These are phyloP conservation scores for Papilio gigon DNA, from an alignment of 2,888 invertebrate species.

Conservation along the genomic window DNA sequence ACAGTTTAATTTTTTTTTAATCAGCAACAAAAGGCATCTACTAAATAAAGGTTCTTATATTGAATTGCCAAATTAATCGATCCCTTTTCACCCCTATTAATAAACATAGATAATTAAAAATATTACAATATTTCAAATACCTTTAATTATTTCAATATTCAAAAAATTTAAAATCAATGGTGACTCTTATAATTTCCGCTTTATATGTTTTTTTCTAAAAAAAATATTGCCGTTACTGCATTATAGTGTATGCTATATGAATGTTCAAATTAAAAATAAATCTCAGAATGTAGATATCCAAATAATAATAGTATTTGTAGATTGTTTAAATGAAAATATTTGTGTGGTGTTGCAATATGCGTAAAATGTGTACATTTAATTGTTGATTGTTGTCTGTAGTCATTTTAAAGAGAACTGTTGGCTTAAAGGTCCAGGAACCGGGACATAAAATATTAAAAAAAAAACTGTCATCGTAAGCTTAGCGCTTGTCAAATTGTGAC, in stretches of 20 bases:
- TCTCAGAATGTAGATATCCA: background rate
- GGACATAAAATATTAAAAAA: too few relatives aligned
- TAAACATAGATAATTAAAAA: too few relatives aligned
- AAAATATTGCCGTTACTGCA: background rate
- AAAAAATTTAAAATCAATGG: too few relatives aligned
- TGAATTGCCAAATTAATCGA: too few relatives aligned
- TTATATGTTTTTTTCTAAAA: background rate
- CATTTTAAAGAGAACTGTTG: too few relatives aligned
- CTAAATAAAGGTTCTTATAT: too few relatives aligned
- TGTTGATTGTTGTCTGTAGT: slow-evolving; percentile 29
- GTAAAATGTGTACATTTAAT: slow-evolving; percentile 19
- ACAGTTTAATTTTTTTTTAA: too few relatives aligned
- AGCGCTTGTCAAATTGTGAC: background rate
- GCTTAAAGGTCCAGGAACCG: too few relatives aligned
- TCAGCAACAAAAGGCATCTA: too few relatives aligned
- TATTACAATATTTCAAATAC: too few relatives aligned
- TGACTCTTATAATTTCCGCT: background rate
- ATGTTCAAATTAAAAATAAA: slow-evolving; percentile 25
- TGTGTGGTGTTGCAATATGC: slow-evolving; percentile 22
- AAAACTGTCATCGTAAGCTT: background rate
- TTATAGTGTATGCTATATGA: slow-evolving; percentile 9
- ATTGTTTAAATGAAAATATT: slow-evolving; percentile 16
- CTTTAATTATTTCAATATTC: too few relatives aligned
- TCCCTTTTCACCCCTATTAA: background rate
- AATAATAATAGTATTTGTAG: slow-evolving; percentile 4